Percentiles rank a stretch among this genome's conserved stretches.
These are phyloP conservation scores for Periphyllus acericola DNA, from an alignment of 2,888 invertebrate genomes.

Conservation along the genomic window DNA sequence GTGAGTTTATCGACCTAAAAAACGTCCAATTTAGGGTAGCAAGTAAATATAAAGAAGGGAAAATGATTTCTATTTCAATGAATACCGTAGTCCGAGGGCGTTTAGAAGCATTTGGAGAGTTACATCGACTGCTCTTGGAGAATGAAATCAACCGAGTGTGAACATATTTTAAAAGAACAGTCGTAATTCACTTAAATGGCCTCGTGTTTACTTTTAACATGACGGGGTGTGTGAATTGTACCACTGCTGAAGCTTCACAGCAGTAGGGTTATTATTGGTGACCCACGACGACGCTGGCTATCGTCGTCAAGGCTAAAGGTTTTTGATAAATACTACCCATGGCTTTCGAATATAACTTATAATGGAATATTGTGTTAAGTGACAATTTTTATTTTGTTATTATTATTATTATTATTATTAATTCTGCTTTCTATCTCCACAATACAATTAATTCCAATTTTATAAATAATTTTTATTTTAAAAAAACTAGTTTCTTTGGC, in stretches of 20 bases:
- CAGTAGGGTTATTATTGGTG: conserved; percentile 53
- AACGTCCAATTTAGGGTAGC: conserved; percentile 21
- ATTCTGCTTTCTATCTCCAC: neutral
- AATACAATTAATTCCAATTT: neutral
- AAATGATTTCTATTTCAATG: conserved; percentile 53
- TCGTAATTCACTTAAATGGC: conserved; percentile 61
- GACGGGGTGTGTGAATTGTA: conserved; percentile 27
- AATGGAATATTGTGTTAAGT: conserved; percentile 11
- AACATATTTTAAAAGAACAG: conserved; percentile 60
- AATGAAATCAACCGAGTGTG: conserved; percentile 58
- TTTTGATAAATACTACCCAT: conserved; percentile 38
- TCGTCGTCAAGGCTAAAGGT: conserved; percentile 37
- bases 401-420: neutral
- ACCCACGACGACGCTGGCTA: conserved; percentile 10
- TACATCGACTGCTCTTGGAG: conserved; percentile 5
- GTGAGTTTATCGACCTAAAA: conserved; percentile 44
- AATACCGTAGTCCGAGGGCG: conserved; percentile 15
- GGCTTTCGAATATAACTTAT: conserved; percentile 2
- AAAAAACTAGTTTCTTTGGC: too few relatives aligned
- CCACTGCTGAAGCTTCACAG: conserved; percentile 30
- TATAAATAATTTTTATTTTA: neutral
- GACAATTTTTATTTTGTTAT: neutral
- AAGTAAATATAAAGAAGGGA: neutral
- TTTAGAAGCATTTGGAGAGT: conserved; percentile 56
- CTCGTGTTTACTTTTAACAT: conserved; percentile 52